Evolutionary conservation across 2,113 vertebrate species (phyloP).

Genomic region (Melanostigma gelatinosum): DNA sequence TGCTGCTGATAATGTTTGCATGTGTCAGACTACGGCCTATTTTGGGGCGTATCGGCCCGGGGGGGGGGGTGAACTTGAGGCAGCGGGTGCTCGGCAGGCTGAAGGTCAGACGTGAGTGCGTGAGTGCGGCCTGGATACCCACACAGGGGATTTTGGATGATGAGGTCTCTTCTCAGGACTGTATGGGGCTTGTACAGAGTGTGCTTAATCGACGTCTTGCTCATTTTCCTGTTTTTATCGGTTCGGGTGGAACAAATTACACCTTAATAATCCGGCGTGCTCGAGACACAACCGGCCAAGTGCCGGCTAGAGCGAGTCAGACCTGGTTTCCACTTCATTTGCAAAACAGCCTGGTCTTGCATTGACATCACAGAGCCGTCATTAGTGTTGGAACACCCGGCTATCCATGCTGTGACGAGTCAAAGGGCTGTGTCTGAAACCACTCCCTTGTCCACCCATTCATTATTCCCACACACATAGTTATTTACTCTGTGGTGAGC

Average conservation of each 20-base stretch:
- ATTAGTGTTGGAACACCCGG: neutral
- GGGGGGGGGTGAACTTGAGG: slow-evolving; percentile 54
- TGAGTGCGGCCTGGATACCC: slow-evolving; percentile 39
- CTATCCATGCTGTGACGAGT: neutral
- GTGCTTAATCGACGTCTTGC: neutral
- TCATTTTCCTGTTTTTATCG: neutral
- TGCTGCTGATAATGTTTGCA: slow-evolving; percentile 46
- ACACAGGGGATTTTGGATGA: neutral
- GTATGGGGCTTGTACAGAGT: neutral
- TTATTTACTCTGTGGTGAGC: neutral
- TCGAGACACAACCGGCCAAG: neutral
- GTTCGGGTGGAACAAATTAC: neutral
- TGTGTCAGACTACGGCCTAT: slow-evolving; percentile 65
- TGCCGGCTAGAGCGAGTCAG: neutral
- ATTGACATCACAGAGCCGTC: neutral
- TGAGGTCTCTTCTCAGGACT: neutral
- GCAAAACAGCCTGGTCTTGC: slow-evolving; percentile 12
- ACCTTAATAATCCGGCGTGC: neutral
- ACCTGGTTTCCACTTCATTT: slow-evolving; percentile 4
- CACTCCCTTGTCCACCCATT: neutral
- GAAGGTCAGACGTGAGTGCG: slow-evolving; percentile 68
- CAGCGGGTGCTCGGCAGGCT: slow-evolving; percentile 60
- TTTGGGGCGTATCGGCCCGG: slow-evolving; percentile 51
- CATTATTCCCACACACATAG: neutral
- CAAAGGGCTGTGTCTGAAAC: neutral